phyloP scores from a whole-genome alignment of 2,888 invertebrate species.

The Lamellibrachia satsuma region DNA sequence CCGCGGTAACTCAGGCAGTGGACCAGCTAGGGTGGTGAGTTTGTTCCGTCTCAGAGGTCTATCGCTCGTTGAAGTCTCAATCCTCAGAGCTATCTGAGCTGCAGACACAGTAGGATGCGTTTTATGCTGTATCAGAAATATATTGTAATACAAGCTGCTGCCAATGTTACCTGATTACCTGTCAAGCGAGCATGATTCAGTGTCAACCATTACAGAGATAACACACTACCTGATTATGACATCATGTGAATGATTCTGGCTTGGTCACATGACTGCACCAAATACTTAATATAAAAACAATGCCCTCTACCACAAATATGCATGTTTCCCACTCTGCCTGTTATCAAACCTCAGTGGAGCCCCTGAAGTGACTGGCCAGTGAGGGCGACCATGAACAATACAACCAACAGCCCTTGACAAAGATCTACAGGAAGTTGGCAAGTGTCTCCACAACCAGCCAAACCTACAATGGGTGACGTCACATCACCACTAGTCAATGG shows the following conservation, averaged over 20 bases:
- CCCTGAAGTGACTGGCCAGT: no score
- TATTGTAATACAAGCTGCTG: not conserved
- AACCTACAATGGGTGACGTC: no score
- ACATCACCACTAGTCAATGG: no score
- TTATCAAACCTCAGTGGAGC: no score
- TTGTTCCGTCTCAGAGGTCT: conserved; percentile 44
- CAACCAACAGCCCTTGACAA: no score
- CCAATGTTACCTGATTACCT: not conserved
- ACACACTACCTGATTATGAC: not conserved
- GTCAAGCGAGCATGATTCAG: not conserved
- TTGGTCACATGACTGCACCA: not conserved
- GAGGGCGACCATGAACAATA: no score
- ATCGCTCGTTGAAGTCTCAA: conserved; percentile 38
- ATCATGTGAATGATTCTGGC: not conserved
- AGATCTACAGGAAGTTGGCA: no score
- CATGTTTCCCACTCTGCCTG: no score
- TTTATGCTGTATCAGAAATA: not conserved
- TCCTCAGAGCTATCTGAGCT: conserved; percentile 6
- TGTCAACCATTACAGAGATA: not conserved
- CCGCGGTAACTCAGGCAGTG: conserved; percentile 24
- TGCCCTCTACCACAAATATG: not conserved
- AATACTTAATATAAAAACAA: not conserved
- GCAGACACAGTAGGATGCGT: not conserved
- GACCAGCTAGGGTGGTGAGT: conserved; percentile 35
- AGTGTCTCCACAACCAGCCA: no score